These are phyloP conservation scores for Ectemnius continuus DNA, from an alignment of 2,888 invertebrate genomes.

Conservation along the genomic window DNA sequence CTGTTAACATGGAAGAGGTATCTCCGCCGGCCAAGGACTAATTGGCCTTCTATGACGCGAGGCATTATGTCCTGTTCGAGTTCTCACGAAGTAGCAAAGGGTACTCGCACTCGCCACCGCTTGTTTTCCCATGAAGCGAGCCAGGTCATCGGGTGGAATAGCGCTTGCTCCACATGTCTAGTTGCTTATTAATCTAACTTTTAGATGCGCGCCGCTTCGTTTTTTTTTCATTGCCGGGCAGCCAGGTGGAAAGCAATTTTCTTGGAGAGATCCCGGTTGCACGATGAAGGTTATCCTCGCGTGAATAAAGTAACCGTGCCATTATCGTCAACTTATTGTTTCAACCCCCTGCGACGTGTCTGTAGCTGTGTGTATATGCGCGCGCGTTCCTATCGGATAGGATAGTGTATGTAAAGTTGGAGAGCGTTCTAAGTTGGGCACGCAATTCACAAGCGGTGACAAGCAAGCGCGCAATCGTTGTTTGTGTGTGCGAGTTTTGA, in stretches of 20 bases:
- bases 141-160: constrained; percentile 40
- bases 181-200: constrained; percentile 49
- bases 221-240: constrained; percentile 8
- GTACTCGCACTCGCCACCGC: constrained; percentile 12
- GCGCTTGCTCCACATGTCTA: constrained; percentile 42
- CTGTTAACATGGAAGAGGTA: neutral
- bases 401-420: too few relatives aligned
- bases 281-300: constrained; percentile 1
- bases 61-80: neutral
- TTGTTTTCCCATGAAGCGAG: constrained; percentile 39
- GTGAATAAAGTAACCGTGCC: too few relatives aligned
- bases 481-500: constrained; percentile 6
- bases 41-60: neutral
- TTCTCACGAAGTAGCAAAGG: constrained; percentile 2
- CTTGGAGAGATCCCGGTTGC: neutral
- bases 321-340: too few relatives aligned
- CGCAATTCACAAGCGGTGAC: too few relatives aligned
- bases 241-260: constrained; percentile 6
- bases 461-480: too few relatives aligned
- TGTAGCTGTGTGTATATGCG: too few relatives aligned
- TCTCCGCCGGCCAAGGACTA: neutral
- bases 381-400: too few relatives aligned
- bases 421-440: too few relatives aligned
- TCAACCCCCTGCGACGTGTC: too few relatives aligned
- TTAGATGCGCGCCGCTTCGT: constrained; percentile 38